Evolutionary conservation across 2,797 vertebrate species (phyloP).

Genomic region (Gadopsis bispinosus): DNA sequence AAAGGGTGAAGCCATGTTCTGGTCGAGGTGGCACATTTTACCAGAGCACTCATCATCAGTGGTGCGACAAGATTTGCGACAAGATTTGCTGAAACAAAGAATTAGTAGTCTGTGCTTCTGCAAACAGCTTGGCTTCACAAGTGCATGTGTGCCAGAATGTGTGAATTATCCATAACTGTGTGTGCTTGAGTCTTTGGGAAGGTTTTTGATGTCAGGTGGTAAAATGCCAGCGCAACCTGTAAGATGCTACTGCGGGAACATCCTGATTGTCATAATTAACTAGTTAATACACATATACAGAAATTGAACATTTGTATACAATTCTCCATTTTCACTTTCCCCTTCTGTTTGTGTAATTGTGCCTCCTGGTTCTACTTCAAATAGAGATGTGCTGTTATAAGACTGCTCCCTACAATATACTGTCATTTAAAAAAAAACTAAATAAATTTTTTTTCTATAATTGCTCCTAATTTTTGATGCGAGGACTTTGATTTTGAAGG

Average conservation of each 20-base stretch:
- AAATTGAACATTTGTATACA: constrained; percentile 53
- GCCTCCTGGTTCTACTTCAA: constrained; percentile 26
- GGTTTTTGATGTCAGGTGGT: constrained; percentile 50
- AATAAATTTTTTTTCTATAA: background rate
- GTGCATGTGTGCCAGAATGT: constrained; percentile 41
- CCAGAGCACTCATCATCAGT: constrained; percentile 41
- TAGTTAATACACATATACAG: constrained; percentile 44
- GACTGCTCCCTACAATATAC: constrained; percentile 20
- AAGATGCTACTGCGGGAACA: constrained; percentile 65
- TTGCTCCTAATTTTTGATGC: background rate
- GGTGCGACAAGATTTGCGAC: constrained; percentile 43
- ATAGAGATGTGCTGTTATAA: constrained; percentile 56
- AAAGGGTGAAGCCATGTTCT: constrained; percentile 28
- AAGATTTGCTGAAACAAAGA: constrained; percentile 29
- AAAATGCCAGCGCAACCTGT: constrained; percentile 41
- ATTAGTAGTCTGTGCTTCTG: constrained; percentile 52
- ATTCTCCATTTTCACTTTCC: constrained; percentile 36
- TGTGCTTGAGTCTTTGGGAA: constrained; percentile 67
- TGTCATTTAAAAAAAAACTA: constrained; percentile 2
- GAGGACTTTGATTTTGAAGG: constrained; percentile 7
- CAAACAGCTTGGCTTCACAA: constrained; percentile 56
- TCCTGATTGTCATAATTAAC: constrained; percentile 81
- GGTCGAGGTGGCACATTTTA: constrained; percentile 30
- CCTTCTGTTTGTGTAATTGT: constrained; percentile 43
- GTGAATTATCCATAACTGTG: constrained; percentile 36